A percentile compares a stretch with the other conserved stretches of the same genome.
Evolutionary conservation across 2,113 vertebrate genomes (phyloP).

Genomic region (Thunnus thynnus): DNA sequence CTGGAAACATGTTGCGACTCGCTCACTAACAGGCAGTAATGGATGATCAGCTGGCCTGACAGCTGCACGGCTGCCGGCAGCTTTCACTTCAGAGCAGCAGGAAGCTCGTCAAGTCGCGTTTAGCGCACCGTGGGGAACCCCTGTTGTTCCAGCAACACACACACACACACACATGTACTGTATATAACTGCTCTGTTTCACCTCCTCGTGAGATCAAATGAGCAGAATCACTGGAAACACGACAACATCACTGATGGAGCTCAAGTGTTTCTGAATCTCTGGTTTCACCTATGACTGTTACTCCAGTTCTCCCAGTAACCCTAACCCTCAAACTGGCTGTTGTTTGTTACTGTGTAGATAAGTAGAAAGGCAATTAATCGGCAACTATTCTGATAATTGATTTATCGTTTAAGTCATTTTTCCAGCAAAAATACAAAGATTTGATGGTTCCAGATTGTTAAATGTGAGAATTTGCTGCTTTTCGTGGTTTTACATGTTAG

Average conservation of each 20-base stretch:
- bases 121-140: constrained; percentile 86
- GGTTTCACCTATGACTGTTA: no score
- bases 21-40: constrained; percentile 61
- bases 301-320: no score
- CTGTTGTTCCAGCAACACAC: constrained; percentile 33
- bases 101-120: constrained; percentile 91
- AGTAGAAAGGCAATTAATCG: no score
- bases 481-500: no score
- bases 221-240: constrained; percentile 6
- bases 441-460: no score
- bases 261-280: no score
- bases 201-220: constrained; percentile 21
- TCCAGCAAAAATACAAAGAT: no score
- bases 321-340: no score
- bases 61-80: constrained; percentile 93
- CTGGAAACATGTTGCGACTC: constrained; percentile 45
- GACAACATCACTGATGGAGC: neutral
- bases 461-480: no score
- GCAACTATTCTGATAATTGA: no score
- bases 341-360: no score
- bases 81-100: constrained; percentile 93
- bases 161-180: constrained; percentile 17
- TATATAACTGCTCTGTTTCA: neutral
- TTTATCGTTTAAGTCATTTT: no score
- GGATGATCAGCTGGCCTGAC: constrained; percentile 91